Percentiles rank a stretch among this genome's conserved stretches.
phyloP scores from a whole-genome alignment of 1,140 invertebrate genomes.

The Calephelis nemesis region DNA sequence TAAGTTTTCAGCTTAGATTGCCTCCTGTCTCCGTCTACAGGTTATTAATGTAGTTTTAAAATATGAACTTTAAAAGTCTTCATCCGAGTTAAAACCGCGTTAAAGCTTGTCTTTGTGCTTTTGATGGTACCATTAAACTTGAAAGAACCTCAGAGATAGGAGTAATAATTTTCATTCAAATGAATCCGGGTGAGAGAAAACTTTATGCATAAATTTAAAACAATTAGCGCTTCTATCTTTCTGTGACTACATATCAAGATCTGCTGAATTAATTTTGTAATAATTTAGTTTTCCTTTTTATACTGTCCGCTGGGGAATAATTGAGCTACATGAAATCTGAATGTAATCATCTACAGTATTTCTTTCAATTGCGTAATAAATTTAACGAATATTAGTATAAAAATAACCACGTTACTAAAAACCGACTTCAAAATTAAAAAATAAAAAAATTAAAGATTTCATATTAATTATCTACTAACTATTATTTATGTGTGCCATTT shows the following conservation, averaged over 20 bases:
- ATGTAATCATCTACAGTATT: no score
- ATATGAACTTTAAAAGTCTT: conserved; percentile 62
- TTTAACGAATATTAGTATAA: no score
- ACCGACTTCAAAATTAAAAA: no score
- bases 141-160: conserved; percentile 39
- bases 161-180: conserved; percentile 35
- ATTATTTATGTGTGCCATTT: no score
- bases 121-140: conserved; percentile 55
- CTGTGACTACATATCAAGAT: background rate
- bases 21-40: conserved; percentile 41
- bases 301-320: no score
- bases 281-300: conserved; percentile 38
- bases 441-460: no score
- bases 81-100: conserved; percentile 57
- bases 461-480: no score
- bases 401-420: no score
- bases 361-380: no score
- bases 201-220: conserved; percentile 23
- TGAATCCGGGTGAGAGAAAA: conserved; percentile 16
- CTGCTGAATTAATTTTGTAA: background rate
- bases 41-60: conserved; percentile 72
- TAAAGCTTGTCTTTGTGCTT: conserved; percentile 59
- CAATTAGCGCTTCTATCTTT: conserved; percentile 1
- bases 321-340: no score
- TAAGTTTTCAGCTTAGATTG: conserved; percentile 55